These are phyloP conservation scores for Phylloscopus collybita DNA, from an alignment of 2,797 vertebrate species.

Conservation along the genomic window DNA sequence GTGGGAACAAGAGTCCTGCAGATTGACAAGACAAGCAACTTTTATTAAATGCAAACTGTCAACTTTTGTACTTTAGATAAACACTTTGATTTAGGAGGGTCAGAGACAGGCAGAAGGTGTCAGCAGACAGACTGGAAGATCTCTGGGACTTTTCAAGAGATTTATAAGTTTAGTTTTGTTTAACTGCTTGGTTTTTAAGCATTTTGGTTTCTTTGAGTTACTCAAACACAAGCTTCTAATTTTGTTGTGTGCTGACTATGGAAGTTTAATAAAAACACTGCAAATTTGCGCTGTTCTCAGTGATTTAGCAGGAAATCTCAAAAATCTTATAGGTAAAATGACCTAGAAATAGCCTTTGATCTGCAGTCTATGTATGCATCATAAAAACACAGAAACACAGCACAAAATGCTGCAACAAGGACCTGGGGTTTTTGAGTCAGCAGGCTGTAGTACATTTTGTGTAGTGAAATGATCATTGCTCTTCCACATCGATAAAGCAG, in stretches of 20 bases:
- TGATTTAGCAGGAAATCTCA: constrained; percentile 31
- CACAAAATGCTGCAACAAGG: background rate
- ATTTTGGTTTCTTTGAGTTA: constrained; percentile 44
- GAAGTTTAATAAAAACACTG: constrained; percentile 16
- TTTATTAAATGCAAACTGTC: constrained; percentile 38
- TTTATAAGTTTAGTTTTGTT: constrained; percentile 34
- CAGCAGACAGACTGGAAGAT: constrained; percentile 51
- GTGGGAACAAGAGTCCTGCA: background rate
- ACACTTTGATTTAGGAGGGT: constrained; percentile 36
- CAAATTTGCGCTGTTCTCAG: background rate
- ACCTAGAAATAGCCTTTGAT: constrained; percentile 18
- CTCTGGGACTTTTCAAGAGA: constrained; percentile 49
- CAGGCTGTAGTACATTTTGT: background rate
- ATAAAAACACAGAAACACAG: background rate
- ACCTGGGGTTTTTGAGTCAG: background rate
- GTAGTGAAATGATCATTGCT: background rate
- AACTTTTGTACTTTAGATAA: constrained; percentile 52
- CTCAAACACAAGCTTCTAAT: constrained; percentile 10
- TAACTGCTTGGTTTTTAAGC: constrained; percentile 21
- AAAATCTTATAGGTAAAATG: background rate
- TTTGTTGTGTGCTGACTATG: constrained; percentile 12
- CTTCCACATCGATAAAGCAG: background rate
- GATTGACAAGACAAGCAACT: constrained; percentile 18
- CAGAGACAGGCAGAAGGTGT: constrained; percentile 54
- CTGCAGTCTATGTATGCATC: background rate